phyloP scores from a whole-genome alignment of 1,140 invertebrate genomes.

The Orius insidiosus region DNA sequence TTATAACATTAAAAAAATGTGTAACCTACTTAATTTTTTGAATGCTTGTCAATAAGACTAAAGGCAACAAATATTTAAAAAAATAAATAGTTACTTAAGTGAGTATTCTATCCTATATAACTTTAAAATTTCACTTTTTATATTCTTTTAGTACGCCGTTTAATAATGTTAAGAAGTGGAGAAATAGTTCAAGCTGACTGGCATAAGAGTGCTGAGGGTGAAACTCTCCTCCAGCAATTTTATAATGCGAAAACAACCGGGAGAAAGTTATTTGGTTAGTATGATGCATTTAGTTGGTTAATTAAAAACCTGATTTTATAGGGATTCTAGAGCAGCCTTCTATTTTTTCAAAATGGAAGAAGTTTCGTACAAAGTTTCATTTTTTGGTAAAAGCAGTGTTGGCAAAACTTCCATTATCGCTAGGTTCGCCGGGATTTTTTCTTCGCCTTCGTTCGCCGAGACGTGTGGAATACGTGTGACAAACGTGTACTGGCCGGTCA shows the following conservation, averaged over 20 bases:
- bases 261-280: slow-evolving; percentile 28
- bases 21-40: too few relatives aligned
- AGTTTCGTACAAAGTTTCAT: slow-evolving; percentile 39
- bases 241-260: slow-evolving; percentile 27
- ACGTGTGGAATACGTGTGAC: slow-evolving; percentile 38
- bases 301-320: too few relatives aligned
- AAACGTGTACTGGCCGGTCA: slow-evolving; percentile 39
- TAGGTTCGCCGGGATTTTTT: slow-evolving; percentile 29
- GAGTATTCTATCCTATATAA: too few relatives aligned
- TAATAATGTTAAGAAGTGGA: too few relatives aligned
- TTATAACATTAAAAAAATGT: too few relatives aligned
- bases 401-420: slow-evolving; percentile 37
- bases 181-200: too few relatives aligned
- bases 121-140: too few relatives aligned
- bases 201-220: too few relatives aligned
- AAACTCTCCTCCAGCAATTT: slow-evolving; percentile 29
- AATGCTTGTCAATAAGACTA: too few relatives aligned
- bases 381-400: slow-evolving; percentile 35
- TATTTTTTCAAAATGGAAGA: slow-evolving; percentile 32
- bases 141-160: too few relatives aligned
- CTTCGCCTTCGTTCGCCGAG: slow-evolving; percentile 28
- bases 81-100: too few relatives aligned
- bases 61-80: too few relatives aligned
- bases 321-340: slow-evolving; percentile 36
- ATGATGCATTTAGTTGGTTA: not conserved